These are phyloP conservation scores for Megaceryle torquata DNA, from an alignment of 2,113 vertebrate species.

Conservation along the genomic window DNA sequence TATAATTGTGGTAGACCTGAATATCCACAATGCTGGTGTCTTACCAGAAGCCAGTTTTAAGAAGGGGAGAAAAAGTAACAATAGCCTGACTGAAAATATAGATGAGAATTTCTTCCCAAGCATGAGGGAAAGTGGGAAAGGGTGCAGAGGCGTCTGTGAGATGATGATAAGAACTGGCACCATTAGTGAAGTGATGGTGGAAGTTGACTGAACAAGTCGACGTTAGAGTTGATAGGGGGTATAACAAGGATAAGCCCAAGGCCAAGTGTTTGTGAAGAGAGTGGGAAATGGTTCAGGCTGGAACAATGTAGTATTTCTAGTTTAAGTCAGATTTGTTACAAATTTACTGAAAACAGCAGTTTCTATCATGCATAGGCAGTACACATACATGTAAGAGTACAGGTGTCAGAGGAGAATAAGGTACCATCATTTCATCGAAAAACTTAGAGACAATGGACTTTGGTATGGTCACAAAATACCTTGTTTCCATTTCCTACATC, in stretches of 20 bases:
- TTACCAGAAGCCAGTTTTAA: neutral
- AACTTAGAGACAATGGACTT: neutral
- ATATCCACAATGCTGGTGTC: neutral
- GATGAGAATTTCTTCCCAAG: conserved; percentile 2
- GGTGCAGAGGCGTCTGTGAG: conserved; percentile 38
- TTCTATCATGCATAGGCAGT: neutral
- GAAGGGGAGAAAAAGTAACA: neutral
- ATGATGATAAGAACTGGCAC: conserved; percentile 47
- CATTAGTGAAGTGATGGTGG: conserved; percentile 54
- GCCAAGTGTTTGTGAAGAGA: conserved; percentile 58
- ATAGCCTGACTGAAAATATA: neutral
- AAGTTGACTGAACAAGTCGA: conserved; percentile 14
- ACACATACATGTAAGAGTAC: neutral
- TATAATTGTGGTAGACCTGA: neutral
- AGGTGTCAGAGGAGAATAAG: neutral
- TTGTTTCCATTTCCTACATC: neutral
- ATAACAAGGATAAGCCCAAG: conserved; percentile 21
- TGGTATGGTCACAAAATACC: neutral
- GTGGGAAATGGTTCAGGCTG: neutral
- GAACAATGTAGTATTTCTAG: neutral
- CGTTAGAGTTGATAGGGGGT: conserved; percentile 10
- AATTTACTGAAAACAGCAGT: neutral
- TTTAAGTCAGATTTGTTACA: neutral
- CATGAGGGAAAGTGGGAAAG: neutral
- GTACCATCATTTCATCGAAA: neutral